These are phyloP conservation scores for Anas acuta DNA, from an alignment of 2,797 vertebrate species.

Conservation along the genomic window DNA sequence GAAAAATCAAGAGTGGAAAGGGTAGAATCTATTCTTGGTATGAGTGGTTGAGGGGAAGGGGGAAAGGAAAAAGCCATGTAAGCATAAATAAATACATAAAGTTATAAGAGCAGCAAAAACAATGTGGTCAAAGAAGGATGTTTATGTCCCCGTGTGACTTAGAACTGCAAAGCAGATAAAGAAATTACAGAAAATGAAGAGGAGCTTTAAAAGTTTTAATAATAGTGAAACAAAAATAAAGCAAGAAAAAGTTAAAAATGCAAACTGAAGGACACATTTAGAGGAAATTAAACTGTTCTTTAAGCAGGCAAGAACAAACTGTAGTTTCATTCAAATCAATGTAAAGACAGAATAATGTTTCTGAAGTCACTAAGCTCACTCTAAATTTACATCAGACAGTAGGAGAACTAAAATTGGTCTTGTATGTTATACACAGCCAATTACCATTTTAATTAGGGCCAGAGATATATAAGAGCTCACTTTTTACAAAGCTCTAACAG, in stretches of 20 bases:
- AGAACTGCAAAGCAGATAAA: background rate
- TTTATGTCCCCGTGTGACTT: background rate
- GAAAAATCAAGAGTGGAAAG: conserved; percentile 42
- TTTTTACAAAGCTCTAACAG: background rate
- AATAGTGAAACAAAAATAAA: background rate
- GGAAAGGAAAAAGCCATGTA: background rate
- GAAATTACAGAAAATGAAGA: background rate
- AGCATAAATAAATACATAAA: conserved; percentile 47
- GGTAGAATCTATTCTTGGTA: conserved; percentile 22
- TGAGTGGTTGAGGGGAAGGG: no score
- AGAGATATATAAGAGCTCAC: background rate
- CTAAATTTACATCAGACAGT: background rate
- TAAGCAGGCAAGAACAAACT: background rate
- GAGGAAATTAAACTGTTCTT: background rate
- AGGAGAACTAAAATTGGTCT: background rate
- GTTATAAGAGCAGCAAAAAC: conserved; percentile 5
- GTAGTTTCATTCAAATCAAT: background rate
- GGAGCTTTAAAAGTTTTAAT: background rate
- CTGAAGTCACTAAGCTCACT: background rate
- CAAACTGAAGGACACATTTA: background rate
- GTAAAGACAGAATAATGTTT: background rate
- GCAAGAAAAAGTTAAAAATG: background rate
- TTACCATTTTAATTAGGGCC: background rate
- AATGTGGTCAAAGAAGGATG: background rate
- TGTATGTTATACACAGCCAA: background rate